phyloP scores from a whole-genome alignment of 1,140 invertebrate species.

The Diorhabda carinulata region DNA sequence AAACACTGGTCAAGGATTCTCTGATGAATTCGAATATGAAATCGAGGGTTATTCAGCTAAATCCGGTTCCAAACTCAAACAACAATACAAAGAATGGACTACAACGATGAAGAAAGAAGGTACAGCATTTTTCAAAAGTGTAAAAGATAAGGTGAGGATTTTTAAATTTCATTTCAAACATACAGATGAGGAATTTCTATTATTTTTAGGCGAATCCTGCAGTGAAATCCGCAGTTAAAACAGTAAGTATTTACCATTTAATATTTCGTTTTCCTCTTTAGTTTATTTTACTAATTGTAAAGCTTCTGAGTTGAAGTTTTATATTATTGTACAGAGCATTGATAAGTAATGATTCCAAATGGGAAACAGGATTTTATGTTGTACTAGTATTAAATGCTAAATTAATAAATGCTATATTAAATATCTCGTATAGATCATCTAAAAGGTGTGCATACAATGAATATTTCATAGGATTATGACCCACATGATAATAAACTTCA shows the following conservation, averaged over 20 bases:
- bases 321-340: too few relatives aligned
- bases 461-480: too few relatives aligned
- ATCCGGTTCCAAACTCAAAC: conserved; percentile 68
- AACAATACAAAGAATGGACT: conserved; percentile 72
- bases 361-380: too few relatives aligned
- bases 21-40: conserved; percentile 93
- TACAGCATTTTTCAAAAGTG: conserved; percentile 65
- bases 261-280: neutral
- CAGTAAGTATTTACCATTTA: conserved; percentile 55
- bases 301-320: too few relatives aligned
- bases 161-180: conserved; percentile 3
- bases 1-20: conserved; percentile 82
- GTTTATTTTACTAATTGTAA: too few relatives aligned
- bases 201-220: conserved; percentile 74
- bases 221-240: conserved; percentile 75
- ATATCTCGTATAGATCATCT: too few relatives aligned
- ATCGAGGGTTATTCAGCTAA: conserved; percentile 82
- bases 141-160: conserved; percentile 65
- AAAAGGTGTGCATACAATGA: too few relatives aligned
- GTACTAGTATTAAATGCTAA: too few relatives aligned
- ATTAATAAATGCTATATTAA: too few relatives aligned
- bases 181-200: conserved; percentile 17
- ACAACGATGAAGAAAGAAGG: conserved; percentile 55
- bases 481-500: too few relatives aligned
- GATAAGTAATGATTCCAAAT: too few relatives aligned